A percentile compares a stretch with the other conserved stretches of the same genome.
Evolutionary conservation across 2,797 vertebrate genomes (phyloP).

Genomic region (Characodon lateralis): DNA sequence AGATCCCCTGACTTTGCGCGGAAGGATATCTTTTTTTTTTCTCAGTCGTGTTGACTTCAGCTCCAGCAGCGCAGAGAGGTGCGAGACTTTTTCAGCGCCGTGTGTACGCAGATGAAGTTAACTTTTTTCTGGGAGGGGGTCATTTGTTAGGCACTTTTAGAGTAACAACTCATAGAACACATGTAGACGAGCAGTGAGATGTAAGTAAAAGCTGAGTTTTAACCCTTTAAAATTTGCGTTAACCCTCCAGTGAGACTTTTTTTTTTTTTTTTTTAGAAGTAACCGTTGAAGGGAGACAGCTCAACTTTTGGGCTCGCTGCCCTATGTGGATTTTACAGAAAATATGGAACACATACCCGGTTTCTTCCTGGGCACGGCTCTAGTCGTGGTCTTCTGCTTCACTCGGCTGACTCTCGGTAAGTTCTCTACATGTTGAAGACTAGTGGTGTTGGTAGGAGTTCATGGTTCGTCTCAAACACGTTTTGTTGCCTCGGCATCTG

Average conservation of each 20-base stretch:
- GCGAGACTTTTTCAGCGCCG: constrained; percentile 39
- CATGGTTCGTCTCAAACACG: constrained; percentile 38
- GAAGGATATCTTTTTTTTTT: constrained; percentile 70
- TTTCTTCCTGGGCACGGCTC: constrained; percentile 72
- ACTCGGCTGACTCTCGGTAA: constrained; percentile 74
- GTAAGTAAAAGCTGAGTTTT: constrained; percentile 14
- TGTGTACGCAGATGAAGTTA: background rate
- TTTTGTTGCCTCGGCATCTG: constrained; percentile 56
- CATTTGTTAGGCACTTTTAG: constrained; percentile 1
- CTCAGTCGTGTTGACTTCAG: constrained; percentile 44
- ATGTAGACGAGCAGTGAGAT: background rate
- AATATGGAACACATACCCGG: constrained; percentile 81
- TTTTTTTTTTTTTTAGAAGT: constrained; percentile 52
- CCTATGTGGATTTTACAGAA: constrained; percentile 86
- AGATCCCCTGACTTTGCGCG: constrained; percentile 75
- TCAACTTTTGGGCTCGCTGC: constrained; percentile 77
- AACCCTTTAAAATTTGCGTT: background rate
- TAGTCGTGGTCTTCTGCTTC: constrained; percentile 73
- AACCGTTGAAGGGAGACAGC: constrained; percentile 66
- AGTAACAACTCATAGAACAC: background rate
- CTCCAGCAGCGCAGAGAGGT: constrained; percentile 56
- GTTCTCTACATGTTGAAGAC: constrained; percentile 31
- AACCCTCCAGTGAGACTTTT: constrained; percentile 29
- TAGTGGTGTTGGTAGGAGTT: background rate
- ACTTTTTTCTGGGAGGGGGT: background rate